Conservation (phyloP, 2,113 vertebrate species). For the Scomber japonicus region DNA sequence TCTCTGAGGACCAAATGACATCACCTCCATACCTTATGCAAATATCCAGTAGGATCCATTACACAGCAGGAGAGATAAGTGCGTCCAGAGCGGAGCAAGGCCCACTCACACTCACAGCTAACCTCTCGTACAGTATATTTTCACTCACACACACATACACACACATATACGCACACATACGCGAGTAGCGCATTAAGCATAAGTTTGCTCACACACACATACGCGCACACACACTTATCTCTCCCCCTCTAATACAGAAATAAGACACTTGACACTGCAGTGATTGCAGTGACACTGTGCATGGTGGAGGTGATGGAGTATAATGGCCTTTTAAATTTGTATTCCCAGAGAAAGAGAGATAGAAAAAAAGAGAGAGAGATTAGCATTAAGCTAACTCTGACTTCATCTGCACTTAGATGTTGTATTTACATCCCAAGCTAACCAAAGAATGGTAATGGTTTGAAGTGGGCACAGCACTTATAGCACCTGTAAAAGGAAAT, state of each 20-base stretch:
- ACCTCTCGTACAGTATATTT: constrained; percentile 69
- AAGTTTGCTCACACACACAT: constrained; percentile 58
- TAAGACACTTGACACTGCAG: constrained; percentile 90
- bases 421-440: constrained; percentile 53
- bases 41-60: constrained; percentile 80
- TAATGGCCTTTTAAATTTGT: constrained; percentile 97
- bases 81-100: constrained; percentile 83
- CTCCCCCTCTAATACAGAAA: constrained; percentile 86
- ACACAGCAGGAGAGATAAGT: constrained; percentile 80
- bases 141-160: constrained; percentile 46
- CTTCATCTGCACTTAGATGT: constrained; percentile 51
- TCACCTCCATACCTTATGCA: constrained; percentile 76
- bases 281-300: constrained; percentile 90
- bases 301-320: constrained; percentile 90
- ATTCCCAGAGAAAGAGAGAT: constrained; percentile 91
- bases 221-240: constrained; percentile 67
- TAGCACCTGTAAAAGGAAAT: too few species aligned
- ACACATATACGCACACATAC: constrained; percentile 28
- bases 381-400: constrained; percentile 82
- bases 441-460: not conserved
- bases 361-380: constrained; percentile 88
- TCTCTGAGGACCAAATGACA: constrained; percentile 67
- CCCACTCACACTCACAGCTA: constrained; percentile 79
- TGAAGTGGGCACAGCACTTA: constrained; percentile 27
- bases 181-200: constrained; percentile 43